Conservation (phyloP, 1,140 invertebrate genomes). For the Euura lappo region DNA sequence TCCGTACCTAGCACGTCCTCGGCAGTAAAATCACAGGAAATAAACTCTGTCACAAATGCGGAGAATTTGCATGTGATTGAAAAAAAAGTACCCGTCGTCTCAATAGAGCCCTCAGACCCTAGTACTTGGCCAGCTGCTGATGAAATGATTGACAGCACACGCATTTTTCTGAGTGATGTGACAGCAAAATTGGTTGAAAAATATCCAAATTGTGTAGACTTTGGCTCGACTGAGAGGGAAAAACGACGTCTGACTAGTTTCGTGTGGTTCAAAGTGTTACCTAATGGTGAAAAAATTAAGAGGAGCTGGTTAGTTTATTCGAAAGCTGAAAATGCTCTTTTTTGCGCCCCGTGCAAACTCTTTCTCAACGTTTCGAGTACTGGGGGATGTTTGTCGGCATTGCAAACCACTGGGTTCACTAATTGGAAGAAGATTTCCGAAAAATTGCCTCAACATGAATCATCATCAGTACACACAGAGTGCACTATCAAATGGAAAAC, state of each 20-base stretch:
- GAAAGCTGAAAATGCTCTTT: neutral
- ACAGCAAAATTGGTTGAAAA: neutral
- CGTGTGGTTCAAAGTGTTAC: neutral
- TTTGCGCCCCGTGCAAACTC: constrained; percentile 1
- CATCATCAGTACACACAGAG: neutral
- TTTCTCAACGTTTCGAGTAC: neutral
- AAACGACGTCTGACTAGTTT: neutral
- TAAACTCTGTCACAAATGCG: neutral
- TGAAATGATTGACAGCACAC: neutral
- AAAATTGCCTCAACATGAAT: neutral
- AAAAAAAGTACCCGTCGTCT: neutral
- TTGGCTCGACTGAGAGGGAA: neutral
- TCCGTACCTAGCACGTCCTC: too few species aligned
- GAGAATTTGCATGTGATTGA: neutral
- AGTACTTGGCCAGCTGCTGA: neutral
- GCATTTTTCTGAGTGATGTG: neutral
- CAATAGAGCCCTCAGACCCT: neutral
- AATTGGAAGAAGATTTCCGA: neutral
- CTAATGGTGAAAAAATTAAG: neutral
- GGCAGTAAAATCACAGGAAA: neutral
- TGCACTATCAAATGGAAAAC: neutral
- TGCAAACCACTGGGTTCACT: neutral
- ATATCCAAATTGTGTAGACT: neutral
- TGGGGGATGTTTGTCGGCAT: neutral
- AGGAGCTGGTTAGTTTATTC: constrained; percentile 10